Evolutionary conservation across 2,797 vertebrate species (phyloP).

Genomic region (Crotalus adamanteus): DNA sequence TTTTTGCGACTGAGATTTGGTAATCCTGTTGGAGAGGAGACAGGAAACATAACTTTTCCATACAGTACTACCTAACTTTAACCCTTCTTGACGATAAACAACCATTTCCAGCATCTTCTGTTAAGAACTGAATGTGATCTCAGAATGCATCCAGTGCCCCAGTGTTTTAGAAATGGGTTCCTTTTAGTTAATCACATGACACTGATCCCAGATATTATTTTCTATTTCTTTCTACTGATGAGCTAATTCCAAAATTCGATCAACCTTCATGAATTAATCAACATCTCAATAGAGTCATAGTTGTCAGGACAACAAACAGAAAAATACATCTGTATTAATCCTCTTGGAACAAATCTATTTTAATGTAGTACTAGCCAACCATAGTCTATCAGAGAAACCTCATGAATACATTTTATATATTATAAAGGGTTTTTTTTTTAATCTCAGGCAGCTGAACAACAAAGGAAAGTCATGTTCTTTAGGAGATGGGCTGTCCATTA

Average conservation of each 20-base stretch:
- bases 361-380: conserved; percentile 1
- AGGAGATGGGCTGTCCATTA: background rate
- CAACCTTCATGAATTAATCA: conserved; percentile 44
- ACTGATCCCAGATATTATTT: conserved; percentile 20
- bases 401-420: background rate
- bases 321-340: conserved; percentile 48
- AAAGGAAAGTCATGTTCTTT: background rate
- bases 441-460: background rate
- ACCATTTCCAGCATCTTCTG: background rate
- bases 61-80: background rate
- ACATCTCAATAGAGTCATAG: conserved; percentile 34
- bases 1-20: background rate
- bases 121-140: background rate
- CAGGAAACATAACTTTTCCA: background rate
- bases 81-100: background rate
- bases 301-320: conserved; percentile 49
- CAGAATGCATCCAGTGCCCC: background rate
- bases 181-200: background rate
- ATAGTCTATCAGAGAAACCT: conserved; percentile 23
- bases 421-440: background rate
- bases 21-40: background rate
- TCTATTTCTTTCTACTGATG: background rate
- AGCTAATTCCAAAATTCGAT: conserved; percentile 54
- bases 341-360: background rate
- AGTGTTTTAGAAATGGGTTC: accelerated